Evolutionary conservation across 1,140 invertebrate genomes (phyloP).

Genomic region (Stratiolaelaps scimitus): DNA sequence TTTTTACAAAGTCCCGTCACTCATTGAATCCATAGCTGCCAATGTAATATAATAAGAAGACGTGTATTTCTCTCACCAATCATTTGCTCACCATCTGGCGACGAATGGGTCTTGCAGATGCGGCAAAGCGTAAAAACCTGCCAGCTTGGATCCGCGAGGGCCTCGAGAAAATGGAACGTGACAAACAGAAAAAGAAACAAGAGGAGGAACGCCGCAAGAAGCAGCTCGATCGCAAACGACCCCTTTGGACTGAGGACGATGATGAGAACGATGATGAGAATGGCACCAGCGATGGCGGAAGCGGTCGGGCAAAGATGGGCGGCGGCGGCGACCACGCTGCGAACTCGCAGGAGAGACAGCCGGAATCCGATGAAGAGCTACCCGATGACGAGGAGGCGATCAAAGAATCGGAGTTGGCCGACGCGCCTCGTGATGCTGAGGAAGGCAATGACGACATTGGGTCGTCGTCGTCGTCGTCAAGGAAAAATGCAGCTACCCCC

Average conservation of each 20-base stretch:
- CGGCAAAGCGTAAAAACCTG: constrained; percentile 72
- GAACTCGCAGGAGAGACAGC: constrained; percentile 43
- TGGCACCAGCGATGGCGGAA: constrained; percentile 1
- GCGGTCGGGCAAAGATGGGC: too few species aligned
- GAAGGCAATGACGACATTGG: constrained; percentile 51
- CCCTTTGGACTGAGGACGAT: constrained; percentile 35
- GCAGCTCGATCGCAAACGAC: constrained; percentile 35
- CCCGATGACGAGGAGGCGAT: constrained; percentile 21
- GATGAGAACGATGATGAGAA: constrained; percentile 34
- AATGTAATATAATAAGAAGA: too few species aligned
- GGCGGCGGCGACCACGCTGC: constrained; percentile 41
- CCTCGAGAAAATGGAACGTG: constrained; percentile 90
- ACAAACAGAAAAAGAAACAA: constrained; percentile 77
- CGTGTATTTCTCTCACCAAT: too few species aligned
- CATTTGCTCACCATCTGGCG: too few species aligned
- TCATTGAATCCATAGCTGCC: too few species aligned
- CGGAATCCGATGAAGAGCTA: constrained; percentile 24
- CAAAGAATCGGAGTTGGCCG: constrained; percentile 37
- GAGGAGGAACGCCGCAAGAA: constrained; percentile 40
- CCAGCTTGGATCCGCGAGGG: constrained; percentile 93
- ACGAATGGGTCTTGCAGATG: constrained; percentile 55
- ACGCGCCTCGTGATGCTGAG: constrained; percentile 36
- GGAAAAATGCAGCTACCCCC: constrained; percentile 46
- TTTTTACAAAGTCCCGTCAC: too few species aligned
- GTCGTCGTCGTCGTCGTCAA: constrained; percentile 39